Evolutionary conservation across 2,113 vertebrate genomes (phyloP).

Genomic region (crab-eating macaque (Macaca fascicularis)): T2T-MFA8v1.1 NC_088377.1:177533001-177533500

Average conservation of each 20-base stretch:
- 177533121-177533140: background rate
- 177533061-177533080: background rate
- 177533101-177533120: background rate
- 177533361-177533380: background rate
- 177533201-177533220: background rate
- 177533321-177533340: background rate
- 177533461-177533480: background rate
- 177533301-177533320: background rate
- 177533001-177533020: background rate
- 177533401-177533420: background rate
- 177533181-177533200: background rate
- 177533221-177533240: background rate
- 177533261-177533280: too few species aligned
- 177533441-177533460: background rate
- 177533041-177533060: background rate
- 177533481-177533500: background rate
- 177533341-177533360: background rate
- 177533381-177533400: background rate
- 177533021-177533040: background rate
- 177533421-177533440: background rate
- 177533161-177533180: background rate
- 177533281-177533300: background rate
- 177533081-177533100: background rate
- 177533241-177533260: too few species aligned
- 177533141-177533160: background rate